These are phyloP conservation scores for Sarcophaga bullata DNA, from an alignment of 1,140 invertebrate species.

Conservation along the genomic window DNA sequence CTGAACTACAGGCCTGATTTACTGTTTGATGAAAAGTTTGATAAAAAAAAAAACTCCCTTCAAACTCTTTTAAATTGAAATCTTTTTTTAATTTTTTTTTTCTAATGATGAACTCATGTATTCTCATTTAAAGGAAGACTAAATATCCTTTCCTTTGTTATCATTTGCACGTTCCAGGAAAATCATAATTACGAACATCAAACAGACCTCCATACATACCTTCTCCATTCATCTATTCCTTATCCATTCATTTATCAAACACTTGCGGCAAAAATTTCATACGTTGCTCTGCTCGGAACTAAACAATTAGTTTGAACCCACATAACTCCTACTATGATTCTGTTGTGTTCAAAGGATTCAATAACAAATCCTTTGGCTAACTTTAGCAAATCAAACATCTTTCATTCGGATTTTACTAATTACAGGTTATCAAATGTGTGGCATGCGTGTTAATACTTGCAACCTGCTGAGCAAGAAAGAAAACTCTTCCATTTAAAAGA, in stretches of 20 bases:
- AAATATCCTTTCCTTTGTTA: conserved; percentile 26
- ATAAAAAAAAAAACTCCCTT: too few relatives aligned
- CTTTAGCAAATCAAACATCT: conserved; percentile 40
- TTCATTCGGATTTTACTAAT: conserved; percentile 32
- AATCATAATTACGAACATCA: conserved; percentile 2
- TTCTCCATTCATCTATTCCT: too few relatives aligned
- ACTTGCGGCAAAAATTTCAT: conserved; percentile 14
- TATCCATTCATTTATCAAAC: background rate
- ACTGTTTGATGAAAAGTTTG: too few relatives aligned
- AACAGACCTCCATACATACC: too few relatives aligned
- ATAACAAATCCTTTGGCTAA: background rate
- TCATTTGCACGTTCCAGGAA: conserved; percentile 29
- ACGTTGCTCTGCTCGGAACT: conserved; percentile 23
- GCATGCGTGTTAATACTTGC: conserved; percentile 22
- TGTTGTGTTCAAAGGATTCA: background rate
- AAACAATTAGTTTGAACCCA: conserved; percentile 38
- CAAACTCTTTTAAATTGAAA: too few relatives aligned
- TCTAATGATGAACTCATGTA: too few relatives aligned
- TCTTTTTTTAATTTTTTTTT: too few relatives aligned
- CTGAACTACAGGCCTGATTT: too few relatives aligned
- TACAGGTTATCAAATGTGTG: conserved; percentile 37
- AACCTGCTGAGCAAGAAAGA: background rate
- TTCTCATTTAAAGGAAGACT: background rate
- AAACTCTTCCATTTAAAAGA: background rate
- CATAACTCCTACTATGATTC: background rate